phyloP scores from a whole-genome alignment of 2,888 invertebrate genomes.

The Dione juno region DNA sequence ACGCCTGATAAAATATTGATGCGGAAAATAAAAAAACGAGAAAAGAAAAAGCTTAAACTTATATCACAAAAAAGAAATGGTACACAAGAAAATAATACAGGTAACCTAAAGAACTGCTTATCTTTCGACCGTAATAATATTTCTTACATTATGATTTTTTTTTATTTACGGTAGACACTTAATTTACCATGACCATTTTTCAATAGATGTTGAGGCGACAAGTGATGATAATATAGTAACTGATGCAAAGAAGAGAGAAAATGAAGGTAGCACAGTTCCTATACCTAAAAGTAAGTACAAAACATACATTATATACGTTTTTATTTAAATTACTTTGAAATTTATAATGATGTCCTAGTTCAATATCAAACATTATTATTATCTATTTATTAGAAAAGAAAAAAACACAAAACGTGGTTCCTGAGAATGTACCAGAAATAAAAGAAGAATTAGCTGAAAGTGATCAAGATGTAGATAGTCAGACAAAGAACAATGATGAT shows the following conservation, averaged over 20 bases:
- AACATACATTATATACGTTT: neutral
- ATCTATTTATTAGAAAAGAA: slow-evolving; percentile 56
- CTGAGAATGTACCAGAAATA: slow-evolving; percentile 50
- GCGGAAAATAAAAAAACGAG: slow-evolving; percentile 90
- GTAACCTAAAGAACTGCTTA: slow-evolving; percentile 52
- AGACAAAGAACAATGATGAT: slow-evolving; percentile 54
- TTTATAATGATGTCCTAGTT: too few species aligned
- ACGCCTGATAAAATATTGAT: slow-evolving; percentile 88
- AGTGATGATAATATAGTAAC: slow-evolving; percentile 18
- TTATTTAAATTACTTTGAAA: neutral
- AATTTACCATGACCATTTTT: neutral
- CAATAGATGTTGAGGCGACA: slow-evolving; percentile 18
- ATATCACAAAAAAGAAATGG: slow-evolving; percentile 76
- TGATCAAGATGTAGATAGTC: slow-evolving; percentile 47
- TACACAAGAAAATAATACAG: slow-evolving; percentile 51
- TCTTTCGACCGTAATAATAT: neutral
- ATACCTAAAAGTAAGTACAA: slow-evolving; percentile 58
- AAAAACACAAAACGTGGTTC: slow-evolving; percentile 50
- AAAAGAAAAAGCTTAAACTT: slow-evolving; percentile 86
- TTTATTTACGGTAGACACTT: neutral
- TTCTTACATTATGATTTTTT: too few species aligned
- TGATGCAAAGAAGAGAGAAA: slow-evolving; percentile 57
- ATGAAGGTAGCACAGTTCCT: slow-evolving; percentile 30
- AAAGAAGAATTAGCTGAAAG: slow-evolving; percentile 54
- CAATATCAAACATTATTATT: too few species aligned